Evolutionary conservation across 2,113 vertebrate species (phyloP).

Genomic region (Microtus oregoni): DNA sequence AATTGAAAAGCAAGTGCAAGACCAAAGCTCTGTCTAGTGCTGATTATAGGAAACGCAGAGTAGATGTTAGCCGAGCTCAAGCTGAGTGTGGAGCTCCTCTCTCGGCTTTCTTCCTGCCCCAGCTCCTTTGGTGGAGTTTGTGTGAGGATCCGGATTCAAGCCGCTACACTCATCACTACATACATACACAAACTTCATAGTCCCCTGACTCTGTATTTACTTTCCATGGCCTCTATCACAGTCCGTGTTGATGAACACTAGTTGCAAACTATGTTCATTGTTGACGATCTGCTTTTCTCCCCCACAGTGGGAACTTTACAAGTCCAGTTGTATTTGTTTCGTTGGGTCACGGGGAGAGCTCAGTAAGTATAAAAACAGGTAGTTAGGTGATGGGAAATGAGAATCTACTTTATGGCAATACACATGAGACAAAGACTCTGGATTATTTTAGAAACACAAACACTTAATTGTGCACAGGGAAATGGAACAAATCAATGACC

Average conservation of each 20-base stretch:
- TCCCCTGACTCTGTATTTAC: background rate
- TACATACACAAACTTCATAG: background rate
- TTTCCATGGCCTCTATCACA: background rate
- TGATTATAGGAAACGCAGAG: background rate
- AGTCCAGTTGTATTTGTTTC: background rate
- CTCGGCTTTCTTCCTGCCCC: background rate
- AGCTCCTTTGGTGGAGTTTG: background rate
- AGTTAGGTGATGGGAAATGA: too few relatives aligned
- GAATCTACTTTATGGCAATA: background rate
- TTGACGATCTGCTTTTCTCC: background rate
- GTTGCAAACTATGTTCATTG: background rate
- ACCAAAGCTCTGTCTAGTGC: background rate
- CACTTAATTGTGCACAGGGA: background rate
- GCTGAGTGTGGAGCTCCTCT: background rate
- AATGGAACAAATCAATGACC: background rate
- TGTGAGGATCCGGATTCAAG: background rate
- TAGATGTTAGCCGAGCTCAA: background rate
- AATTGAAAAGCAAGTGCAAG: background rate
- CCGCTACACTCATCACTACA: background rate
- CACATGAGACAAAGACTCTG: background rate
- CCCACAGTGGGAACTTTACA: background rate
- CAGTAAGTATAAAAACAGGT: background rate
- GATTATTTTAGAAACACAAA: conserved; percentile 2
- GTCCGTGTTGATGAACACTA: background rate
- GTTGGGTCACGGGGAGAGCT: background rate